These are phyloP conservation scores for Coboldia fuscipes DNA, from an alignment of 1,140 invertebrate species.

Conservation along the genomic window DNA sequence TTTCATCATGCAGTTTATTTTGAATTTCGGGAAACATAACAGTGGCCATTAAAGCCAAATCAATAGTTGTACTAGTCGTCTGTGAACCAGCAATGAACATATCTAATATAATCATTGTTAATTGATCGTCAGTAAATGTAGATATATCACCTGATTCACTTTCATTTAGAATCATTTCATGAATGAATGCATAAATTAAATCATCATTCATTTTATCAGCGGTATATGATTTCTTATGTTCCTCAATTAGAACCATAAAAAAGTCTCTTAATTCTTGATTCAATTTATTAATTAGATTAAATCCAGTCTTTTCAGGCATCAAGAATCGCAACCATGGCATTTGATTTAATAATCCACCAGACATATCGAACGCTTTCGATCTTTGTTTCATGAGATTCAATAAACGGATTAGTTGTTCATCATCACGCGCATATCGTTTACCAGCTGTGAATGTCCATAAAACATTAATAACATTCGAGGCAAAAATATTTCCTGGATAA, in stretches of 20 bases:
- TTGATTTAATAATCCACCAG: constrained; percentile 40
- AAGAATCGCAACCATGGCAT: constrained; percentile 48
- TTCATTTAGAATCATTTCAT: constrained; percentile 33
- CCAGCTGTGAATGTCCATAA: constrained; percentile 53
- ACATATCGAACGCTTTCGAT: constrained; percentile 41
- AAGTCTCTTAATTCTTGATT: constrained; percentile 34
- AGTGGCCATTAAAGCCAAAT: constrained; percentile 47
- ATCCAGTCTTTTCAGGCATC: constrained; percentile 40
- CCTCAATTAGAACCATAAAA: constrained; percentile 33
- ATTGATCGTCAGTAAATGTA: constrained; percentile 41
- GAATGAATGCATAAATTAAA: constrained; percentile 55
- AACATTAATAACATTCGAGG: constrained; percentile 45
- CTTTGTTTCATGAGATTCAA: constrained; percentile 36
- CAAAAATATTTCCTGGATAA: constrained; percentile 22
- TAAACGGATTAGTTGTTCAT: constrained; percentile 31
- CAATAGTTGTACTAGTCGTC: constrained; percentile 48
- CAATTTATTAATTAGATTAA: constrained; percentile 35
- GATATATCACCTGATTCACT: constrained; percentile 15
- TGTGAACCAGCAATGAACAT: constrained; percentile 46
- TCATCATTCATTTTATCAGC: constrained; percentile 28
- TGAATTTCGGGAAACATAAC: constrained; percentile 42
- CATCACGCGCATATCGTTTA: constrained; percentile 22
- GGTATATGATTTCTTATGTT: constrained; percentile 30
- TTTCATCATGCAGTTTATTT: constrained; percentile 36
- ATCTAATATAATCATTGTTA: constrained; percentile 45